Base-by-base conservation (phyloP, 2,113 vertebrate species). In the Heteronetta atricapilla region DNA sequence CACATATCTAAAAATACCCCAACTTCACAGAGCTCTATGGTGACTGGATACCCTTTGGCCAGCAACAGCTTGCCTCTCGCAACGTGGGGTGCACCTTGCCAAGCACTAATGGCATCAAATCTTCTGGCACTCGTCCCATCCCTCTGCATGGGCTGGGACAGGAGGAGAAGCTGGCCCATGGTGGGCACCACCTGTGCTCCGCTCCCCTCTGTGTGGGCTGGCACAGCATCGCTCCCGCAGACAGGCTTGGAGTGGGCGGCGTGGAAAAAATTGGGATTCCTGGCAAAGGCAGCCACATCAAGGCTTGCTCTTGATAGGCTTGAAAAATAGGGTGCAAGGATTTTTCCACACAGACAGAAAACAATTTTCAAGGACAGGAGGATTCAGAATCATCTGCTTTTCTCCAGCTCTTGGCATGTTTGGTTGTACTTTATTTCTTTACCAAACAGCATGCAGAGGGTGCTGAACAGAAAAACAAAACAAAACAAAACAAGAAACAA, bases 1-100 rank as follows among this genome's bases (percentile, higher is more conserved):
- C 0, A 0, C 0, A 0, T 23, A 31, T 68, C 52, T 79, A 2
- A 81, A 91, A 44, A 50, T 3, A 10, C 55, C 16, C 3, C 3
- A 2, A 13, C 7, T 58, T 86, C 40, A 59, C 0, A 1, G 58
- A 52, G 42, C 33, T 60, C 85, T 33, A 0, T 0, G 0, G 72
- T 82, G 46, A 18, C 34, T 8, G 52, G 69, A 62, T 38, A 73
- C 42, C 42, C 28, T 90, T 70, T 67, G 82, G 75, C 25, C 80
- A 66, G 44, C 26, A 67, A 3, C 55, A 91, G 48, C 52, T 81
- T 62, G 38, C 33, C 63, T 68, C 82, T 59, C 2, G 4, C 36
- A 76, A 38, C 2, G 7, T 14, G 0, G 28, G 46, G 7, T 42
- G 29, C 3, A 0, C 19, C 33, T 64, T 83, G 84, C 82, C 75